These are phyloP conservation scores for Papilio machaon DNA, from an alignment of 1,140 invertebrate genomes.

Conservation along the genomic window DNA sequence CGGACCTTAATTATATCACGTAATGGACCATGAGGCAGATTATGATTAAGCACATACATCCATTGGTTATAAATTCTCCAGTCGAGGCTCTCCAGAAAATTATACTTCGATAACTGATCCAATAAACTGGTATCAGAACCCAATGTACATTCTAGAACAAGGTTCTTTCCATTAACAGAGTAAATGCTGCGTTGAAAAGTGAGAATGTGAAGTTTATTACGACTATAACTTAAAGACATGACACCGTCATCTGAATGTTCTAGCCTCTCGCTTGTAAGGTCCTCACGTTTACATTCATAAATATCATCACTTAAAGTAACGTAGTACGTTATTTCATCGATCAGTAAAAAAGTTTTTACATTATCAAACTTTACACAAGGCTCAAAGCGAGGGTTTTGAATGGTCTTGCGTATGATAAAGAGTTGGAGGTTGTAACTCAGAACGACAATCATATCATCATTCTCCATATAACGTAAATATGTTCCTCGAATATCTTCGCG, in stretches of 20 bases:
- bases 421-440: constrained; percentile 51
- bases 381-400: constrained; percentile 34
- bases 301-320: constrained; percentile 58
- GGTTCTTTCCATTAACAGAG: constrained; percentile 41
- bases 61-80: constrained; percentile 63
- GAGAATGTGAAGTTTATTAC: constrained; percentile 50
- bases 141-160: constrained; percentile 44
- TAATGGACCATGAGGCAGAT: constrained; percentile 55
- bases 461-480: constrained; percentile 59
- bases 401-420: constrained; percentile 48
- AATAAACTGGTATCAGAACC: constrained; percentile 46
- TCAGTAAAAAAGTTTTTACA: constrained; percentile 57
- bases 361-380: constrained; percentile 47
- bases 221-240: constrained; percentile 51
- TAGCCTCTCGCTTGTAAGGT: constrained; percentile 40
- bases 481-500: constrained; percentile 48
- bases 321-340: constrained; percentile 53
- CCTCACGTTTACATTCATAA: constrained; percentile 47
- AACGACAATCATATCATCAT: constrained; percentile 51
- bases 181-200: constrained; percentile 59
- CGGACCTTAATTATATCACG: constrained; percentile 57
- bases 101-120: constrained; percentile 49
- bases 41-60: constrained; percentile 58
- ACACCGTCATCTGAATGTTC: constrained; percentile 47
- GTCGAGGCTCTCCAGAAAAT: constrained; percentile 55